These are phyloP conservation scores for Laticauda colubrina DNA, from an alignment of 2,113 vertebrate genomes.

Conservation along the genomic window DNA sequence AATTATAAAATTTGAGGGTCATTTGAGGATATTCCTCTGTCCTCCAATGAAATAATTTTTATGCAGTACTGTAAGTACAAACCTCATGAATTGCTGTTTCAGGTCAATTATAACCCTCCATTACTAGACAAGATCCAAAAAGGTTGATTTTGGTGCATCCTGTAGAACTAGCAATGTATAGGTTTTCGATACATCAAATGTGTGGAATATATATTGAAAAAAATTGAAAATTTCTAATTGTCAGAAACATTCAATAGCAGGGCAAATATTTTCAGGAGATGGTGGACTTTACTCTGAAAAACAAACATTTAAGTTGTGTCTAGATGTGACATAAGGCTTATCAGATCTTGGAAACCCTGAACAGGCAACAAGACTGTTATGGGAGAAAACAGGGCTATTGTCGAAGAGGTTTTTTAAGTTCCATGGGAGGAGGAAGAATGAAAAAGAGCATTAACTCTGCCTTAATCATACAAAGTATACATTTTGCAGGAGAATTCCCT, in stretches of 20 bases:
- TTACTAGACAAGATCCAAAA: not conserved
- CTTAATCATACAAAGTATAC: not conserved
- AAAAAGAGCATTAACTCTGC: not conserved
- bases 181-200: not conserved
- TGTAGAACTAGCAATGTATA: too few species aligned
- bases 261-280: not conserved
- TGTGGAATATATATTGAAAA: not conserved
- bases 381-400: not conserved
- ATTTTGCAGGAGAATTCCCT: not conserved
- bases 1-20: slow-evolving; percentile 9
- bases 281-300: not conserved
- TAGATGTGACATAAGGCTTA: not conserved
- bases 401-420: not conserved
- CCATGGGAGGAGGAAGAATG: not conserved
- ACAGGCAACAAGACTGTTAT: not conserved
- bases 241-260: not conserved
- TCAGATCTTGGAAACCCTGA: not conserved
- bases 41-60: not conserved
- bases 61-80: not conserved
- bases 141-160: not conserved
- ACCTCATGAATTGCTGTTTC: not conserved
- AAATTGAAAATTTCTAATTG: not conserved
- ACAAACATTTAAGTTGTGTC: not conserved
- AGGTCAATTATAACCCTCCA: not conserved
- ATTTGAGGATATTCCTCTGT: not conserved